Evolutionary conservation across 2,797 vertebrate genomes (phyloP).

Genomic region (Lagodon rhomboides): DNA sequence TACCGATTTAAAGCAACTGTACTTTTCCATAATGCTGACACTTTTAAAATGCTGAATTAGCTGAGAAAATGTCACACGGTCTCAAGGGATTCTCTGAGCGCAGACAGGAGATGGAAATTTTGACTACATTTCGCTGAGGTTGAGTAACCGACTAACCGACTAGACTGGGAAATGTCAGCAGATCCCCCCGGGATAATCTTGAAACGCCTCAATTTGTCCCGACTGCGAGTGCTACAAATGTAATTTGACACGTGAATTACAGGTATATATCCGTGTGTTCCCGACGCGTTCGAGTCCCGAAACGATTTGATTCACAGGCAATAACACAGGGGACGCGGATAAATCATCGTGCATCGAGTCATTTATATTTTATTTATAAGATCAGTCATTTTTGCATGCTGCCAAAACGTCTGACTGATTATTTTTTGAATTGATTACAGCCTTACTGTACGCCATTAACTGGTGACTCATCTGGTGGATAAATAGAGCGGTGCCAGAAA

Average conservation of each 20-base stretch:
- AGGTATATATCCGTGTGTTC: neutral
- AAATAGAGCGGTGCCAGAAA: neutral
- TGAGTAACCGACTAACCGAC: conserved; percentile 39
- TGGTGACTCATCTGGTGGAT: conserved; percentile 12
- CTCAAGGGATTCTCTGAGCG: conserved; percentile 52
- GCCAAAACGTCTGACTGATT: neutral
- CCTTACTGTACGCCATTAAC: neutral
- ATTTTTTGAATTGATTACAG: conserved; percentile 5
- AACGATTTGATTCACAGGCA: conserved; percentile 1
- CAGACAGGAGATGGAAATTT: conserved; percentile 47
- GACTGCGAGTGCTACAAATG: neutral
- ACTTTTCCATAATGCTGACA: conserved; percentile 72
- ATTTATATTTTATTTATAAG: neutral
- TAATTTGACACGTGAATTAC: conserved; percentile 1
- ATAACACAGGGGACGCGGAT: neutral
- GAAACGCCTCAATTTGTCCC: conserved; percentile 7
- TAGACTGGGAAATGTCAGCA: conserved; percentile 58
- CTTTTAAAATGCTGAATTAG: conserved; percentile 71
- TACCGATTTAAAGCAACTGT: conserved; percentile 52
- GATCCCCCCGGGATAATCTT: conserved; percentile 33
- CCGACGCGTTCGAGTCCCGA: neutral
- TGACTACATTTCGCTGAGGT: conserved; percentile 43
- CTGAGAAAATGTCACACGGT: conserved; percentile 72
- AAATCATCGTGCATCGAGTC: neutral
- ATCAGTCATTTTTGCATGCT: neutral